Conservation (phyloP, 2,797 vertebrate genomes). For the Rhinichthys osculus region DNA sequence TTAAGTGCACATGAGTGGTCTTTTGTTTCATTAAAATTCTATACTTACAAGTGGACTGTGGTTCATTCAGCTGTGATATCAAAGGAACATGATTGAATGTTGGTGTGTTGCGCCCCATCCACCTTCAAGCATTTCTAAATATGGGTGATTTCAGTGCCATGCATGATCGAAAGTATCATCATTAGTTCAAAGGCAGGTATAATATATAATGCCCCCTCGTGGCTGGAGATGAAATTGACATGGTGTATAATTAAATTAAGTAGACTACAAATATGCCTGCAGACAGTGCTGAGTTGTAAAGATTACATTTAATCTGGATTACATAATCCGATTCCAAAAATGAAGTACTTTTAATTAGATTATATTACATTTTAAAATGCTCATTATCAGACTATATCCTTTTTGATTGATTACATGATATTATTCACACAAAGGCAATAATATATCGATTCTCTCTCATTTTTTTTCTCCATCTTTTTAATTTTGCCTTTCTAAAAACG, state of each 20-base stretch:
- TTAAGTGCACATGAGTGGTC: too few relatives aligned
- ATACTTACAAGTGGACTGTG: neutral
- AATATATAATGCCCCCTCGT: neutral
- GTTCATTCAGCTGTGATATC: neutral
- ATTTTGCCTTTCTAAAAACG: too few relatives aligned
- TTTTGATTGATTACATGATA: too few relatives aligned
- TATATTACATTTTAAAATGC: too few relatives aligned
- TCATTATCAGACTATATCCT: too few relatives aligned
- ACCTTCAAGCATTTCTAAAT: neutral
- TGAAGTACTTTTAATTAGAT: too few relatives aligned
- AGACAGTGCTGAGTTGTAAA: neutral
- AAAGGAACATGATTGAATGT: neutral
- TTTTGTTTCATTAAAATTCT: neutral
- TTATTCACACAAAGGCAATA: too few relatives aligned
- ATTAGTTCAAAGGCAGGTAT: neutral
- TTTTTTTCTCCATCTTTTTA: too few relatives aligned
- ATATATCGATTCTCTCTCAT: too few relatives aligned
- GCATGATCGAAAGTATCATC: neutral
- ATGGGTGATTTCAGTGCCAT: neutral
- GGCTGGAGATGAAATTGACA: neutral
- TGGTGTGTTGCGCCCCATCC: neutral
- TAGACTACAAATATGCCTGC: neutral
- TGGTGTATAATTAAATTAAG: neutral
- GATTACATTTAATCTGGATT: neutral
- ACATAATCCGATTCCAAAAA: too few relatives aligned